Base-by-base conservation (phyloP, 2,797 vertebrate species). In the Aplochiton taeniatus region DNA sequence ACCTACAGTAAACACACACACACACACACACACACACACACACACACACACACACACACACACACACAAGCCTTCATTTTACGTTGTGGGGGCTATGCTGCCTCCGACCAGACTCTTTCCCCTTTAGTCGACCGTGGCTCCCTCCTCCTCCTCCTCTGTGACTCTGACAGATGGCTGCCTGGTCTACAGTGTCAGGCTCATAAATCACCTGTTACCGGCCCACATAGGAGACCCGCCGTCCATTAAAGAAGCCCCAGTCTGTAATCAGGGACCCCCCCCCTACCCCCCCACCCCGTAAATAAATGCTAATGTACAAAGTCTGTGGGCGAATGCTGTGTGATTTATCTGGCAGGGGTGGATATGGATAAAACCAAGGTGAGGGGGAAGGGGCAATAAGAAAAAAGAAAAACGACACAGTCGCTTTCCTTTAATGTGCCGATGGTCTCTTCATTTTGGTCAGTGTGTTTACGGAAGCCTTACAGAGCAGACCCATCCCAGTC, bases 121-220 rank as follows among this genome's bases (percentile, higher is more conserved):
- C 14, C 55, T 63, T 18, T 0, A 58, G 79, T 75, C 66, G n/a
- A 16, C 6, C 9, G 57, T 45, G 43, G 20, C 57, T 54, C 18
- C 68, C 53, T 66, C 64, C 66, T 57, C 58, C 14, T 68, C 63
- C 74, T 69, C 71, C 74, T 70, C 66, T 53, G 55, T 81, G 84
- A 77, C 47, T 18, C 68, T 89, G 68, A 81, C 81, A 81, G 87
- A 95, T 95, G 89, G 88, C 88, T 88, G 91, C 91, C 88, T 92
- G 84, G 63, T 79, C 69, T 86, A 80, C 85, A 62, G 69, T 92
- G 91, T 93, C 89, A 87, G 81, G 71, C 43, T 82, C 88, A 86
- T 94, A 93, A 94, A 96, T 94, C 94, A 93, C 74, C 87, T 81
- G 76, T 88, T 90, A 88, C 79, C 80, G 84, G 89, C 91, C 90